phyloP scores from a whole-genome alignment of 2,113 vertebrate species.

The Chunga burmeisteri region DNA sequence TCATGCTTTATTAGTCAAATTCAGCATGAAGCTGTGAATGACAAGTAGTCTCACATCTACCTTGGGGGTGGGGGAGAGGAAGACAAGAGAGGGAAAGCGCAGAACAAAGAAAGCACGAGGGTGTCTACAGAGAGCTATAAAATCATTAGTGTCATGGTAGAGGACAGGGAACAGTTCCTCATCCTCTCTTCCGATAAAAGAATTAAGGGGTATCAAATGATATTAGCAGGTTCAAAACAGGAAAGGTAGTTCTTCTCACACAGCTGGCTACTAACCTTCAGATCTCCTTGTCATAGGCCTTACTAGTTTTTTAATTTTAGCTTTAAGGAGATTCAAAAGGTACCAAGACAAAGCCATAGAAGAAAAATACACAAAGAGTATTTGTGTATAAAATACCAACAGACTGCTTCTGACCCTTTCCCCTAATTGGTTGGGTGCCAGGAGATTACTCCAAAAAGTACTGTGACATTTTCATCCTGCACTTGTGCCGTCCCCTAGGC shows the following conservation, averaged over 20 bases:
- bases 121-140: not conserved
- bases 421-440: not conserved
- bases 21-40: constrained; percentile 1
- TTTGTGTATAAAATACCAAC: not conserved
- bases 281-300: not conserved
- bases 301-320: not conserved
- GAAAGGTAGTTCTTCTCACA: not conserved
- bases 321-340: not conserved
- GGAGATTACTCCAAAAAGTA: not conserved
- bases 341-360: not conserved
- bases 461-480: not conserved
- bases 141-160: not conserved
- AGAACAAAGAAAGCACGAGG: not conserved
- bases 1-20: constrained; percentile 11
- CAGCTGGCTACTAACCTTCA: not conserved
- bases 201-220: not conserved
- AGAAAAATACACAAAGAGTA: not conserved
- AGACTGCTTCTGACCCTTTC: not conserved
- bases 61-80: not conserved
- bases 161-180: not conserved
- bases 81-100: not conserved
- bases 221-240: not conserved
- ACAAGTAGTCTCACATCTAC: not conserved
- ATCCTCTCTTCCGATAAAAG: not conserved
- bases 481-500: not conserved